Evolutionary conservation across 2,888 invertebrate genomes (phyloP), one percentile per base, ranked within the genome.

Genomic region (Sericinus montela): DNA sequence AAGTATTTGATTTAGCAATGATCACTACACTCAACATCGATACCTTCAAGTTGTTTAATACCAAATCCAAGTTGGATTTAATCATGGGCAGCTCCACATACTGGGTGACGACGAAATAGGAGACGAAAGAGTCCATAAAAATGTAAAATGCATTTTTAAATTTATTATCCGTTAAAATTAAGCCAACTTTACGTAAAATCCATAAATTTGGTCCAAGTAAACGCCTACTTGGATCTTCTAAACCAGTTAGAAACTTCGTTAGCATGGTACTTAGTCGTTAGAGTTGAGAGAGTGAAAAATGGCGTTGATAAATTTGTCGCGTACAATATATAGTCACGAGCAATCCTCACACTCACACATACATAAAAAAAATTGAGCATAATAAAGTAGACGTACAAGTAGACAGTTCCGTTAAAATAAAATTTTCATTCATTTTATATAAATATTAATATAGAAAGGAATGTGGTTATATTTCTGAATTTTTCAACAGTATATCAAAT

Each of bases 1-100:
- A 84, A 0, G 78, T 73, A 39, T 76, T 73, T 0, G 62, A 65
- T 62, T 87, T 86, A 0, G 79, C 60, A 1, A 78, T 51, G 48
- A 80, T 81, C n/a, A 85, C 68, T 7, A 75, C 67, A 56, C 83
- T 84, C 32, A 84, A 52, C 79, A 84, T 82, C 0, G 85, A 79
- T 54, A 84, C 79, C 56, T 74, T 84, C 25, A 85, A 55, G 52
- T 85, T 85, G 0, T 77, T 79, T n/a, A 83, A 44, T 0, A 82
- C 76, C 0, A 69, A 67, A 59, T 78, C 75, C 37, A 83, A 56
- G 51, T 86, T 62, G 0, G 79, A 75, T 58, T 72, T 68, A 46
- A 82, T 74, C 0, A 73, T 66, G 38, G 75, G 82, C 2, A 83
- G 59, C 50, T 86, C 87, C 47, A 79, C 64, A 44, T 71, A 83